Base-by-base conservation (phyloP, 2,113 vertebrate species). In the Ardeotis arabs region DNA sequence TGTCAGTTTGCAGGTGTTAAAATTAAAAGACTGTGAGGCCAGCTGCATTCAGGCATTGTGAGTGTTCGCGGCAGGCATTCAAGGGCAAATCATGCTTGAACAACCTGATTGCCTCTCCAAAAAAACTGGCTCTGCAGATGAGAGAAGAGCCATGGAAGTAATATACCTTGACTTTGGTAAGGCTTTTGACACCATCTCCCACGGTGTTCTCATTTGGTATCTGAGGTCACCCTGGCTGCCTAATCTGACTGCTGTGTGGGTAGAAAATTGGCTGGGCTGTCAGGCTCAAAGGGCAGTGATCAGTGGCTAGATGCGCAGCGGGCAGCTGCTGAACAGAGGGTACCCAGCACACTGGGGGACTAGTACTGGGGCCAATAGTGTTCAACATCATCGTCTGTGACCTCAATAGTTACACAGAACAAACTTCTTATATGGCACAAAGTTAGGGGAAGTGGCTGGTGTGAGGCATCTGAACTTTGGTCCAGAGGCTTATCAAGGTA, bases 101-200 rank as follows among this genome's bases (percentile, higher is more conserved):
- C 81, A 89, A 94, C 70, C 87, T 94, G 91, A 96, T 97, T 96
- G 87, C 89, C 77, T 96, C 75, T 73, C 73, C 5, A 6, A 12
- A 49, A 89, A 94, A 96, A 87, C 87, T 73, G 95, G 84, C 70
- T 94, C 87, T 97, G 84, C 18, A 3, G 58, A 91, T 82, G 70
- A 94, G 70, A 87, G 92, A 68, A 91, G 80, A 89, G 47, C 52
- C 1, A 0, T 89, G 73, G 73, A 94, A 67, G 91, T 84, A 96
- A 97, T 96, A 96, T 96, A 96, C 96, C 95, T 96, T 89, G 91
- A 96, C 95, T 94, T 93, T 91, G 84, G 94, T 94, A 58, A 93
- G 87, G 78, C 31, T 96, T 96, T 94, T 96, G 93, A 96, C 81
- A 75, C 89, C 3, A 0, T 55, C 84, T 96, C 96, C 91, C 62